Conservation (phyloP, 2,113 vertebrate species). For the Corvus cornix region DNA sequence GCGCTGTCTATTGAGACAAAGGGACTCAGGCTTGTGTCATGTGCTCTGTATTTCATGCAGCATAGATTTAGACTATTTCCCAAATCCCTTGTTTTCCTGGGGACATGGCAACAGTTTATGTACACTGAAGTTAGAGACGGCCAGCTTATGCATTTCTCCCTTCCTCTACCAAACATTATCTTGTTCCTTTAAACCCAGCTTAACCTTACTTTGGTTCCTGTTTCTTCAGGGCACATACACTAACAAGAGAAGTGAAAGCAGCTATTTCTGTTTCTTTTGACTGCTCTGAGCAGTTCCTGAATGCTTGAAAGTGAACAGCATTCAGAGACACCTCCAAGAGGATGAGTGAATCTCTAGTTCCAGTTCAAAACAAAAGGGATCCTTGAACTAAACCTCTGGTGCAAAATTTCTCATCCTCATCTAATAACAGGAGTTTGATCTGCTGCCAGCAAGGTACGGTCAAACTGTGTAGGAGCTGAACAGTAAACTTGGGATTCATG, state of each 20-base stretch:
- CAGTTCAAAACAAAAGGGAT: background rate
- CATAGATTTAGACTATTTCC: background rate
- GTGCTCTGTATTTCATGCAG: background rate
- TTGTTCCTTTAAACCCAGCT: slow-evolving; percentile 52
- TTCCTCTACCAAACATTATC: background rate
- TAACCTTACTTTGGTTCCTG: slow-evolving; percentile 46
- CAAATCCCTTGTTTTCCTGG: background rate
- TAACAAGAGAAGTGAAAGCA: slow-evolving; percentile 42
- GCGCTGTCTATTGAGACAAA: background rate
- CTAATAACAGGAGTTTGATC: background rate
- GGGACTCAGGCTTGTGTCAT: background rate
- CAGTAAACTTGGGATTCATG: background rate
- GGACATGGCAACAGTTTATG: background rate
- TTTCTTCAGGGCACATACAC: slow-evolving; percentile 11
- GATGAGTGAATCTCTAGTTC: background rate
- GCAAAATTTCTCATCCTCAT: background rate
- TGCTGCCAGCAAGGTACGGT: background rate
- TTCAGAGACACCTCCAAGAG: background rate
- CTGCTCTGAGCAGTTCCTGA: background rate
- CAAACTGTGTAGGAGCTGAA: background rate
- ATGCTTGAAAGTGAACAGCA: background rate
- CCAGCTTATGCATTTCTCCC: background rate
- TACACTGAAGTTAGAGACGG: background rate
- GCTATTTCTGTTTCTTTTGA: slow-evolving; percentile 14
- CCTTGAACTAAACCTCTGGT: background rate